These are phyloP conservation scores for Varroa destructor DNA, from an alignment of 1,140 invertebrate species.

Conservation along the genomic window DNA sequence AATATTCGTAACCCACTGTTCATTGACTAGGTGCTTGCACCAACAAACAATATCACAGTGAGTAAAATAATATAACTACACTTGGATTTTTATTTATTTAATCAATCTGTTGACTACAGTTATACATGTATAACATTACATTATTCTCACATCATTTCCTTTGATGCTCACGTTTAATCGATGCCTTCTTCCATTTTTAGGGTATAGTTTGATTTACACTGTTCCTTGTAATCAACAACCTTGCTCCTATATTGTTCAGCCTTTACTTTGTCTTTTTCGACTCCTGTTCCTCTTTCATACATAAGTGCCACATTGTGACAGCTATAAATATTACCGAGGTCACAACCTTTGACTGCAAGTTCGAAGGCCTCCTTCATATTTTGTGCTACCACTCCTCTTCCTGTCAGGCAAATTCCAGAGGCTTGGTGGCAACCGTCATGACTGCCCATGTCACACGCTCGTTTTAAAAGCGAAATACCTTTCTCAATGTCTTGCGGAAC, in stretches of 20 bases:
- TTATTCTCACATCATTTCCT: no score
- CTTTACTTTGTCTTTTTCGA: conserved; percentile 53
- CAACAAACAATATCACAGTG: no score
- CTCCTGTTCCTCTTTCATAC: conserved; percentile 52
- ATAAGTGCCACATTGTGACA: conserved; percentile 73
- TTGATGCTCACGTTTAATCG: not conserved
- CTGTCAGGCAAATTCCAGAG: conserved; percentile 59
- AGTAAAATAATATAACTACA: no score
- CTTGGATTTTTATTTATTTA: no score
- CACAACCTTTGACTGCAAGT: conserved; percentile 59
- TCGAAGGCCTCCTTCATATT: conserved; percentile 61
- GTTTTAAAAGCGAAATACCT: conserved; percentile 54
- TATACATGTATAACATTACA: no score
- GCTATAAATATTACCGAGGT: conserved; percentile 62
- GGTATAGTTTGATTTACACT: conserved; percentile 44
- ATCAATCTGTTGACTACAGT: no score
- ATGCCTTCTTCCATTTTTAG: conserved; percentile 30
- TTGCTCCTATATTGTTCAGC: conserved; percentile 56
- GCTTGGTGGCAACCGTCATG: conserved; percentile 64
- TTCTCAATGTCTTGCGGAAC: conserved; percentile 37
- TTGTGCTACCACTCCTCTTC: conserved; percentile 51
- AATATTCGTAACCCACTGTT: no score
- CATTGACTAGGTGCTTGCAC: no score
- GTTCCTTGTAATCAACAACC: conserved; percentile 54
- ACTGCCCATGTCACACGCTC: conserved; percentile 53